Percentiles rank a stretch among this genome's conserved stretches.
Conservation (phyloP, 2,113 vertebrate genomes). For the Ictalurus furcatus region DNA sequence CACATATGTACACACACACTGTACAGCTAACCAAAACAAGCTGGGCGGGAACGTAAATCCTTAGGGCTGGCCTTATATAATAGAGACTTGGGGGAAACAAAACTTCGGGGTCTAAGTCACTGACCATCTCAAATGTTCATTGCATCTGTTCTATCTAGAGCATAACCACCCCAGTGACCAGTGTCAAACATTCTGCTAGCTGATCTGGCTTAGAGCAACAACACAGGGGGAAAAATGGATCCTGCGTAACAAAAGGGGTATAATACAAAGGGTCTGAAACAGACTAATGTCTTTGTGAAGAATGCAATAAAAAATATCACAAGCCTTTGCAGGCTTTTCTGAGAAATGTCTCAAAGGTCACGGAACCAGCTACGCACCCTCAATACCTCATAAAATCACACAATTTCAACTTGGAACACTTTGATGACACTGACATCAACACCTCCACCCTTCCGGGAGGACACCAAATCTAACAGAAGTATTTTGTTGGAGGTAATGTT, state of each 20-base stretch:
- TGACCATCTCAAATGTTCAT: constrained; percentile 48
- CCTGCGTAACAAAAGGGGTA: background rate
- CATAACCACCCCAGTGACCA: constrained; percentile 49
- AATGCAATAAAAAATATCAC: background rate
- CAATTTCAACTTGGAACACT: background rate
- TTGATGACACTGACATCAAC: background rate
- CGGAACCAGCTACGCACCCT: background rate
- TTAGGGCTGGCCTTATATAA: background rate
- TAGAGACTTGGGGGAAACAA: constrained; percentile 17
- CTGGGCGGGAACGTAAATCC: constrained; percentile 17
- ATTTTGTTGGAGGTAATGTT: constrained; percentile 33
- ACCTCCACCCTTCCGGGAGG: background rate
- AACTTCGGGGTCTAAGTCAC: constrained; percentile 19
- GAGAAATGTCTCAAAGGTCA: constrained; percentile 1
- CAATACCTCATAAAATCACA: constrained; percentile 1
- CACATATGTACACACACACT: constrained; percentile 21
- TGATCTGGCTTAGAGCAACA: constrained; percentile 36
- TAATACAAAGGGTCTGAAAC: background rate
- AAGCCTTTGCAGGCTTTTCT: constrained; percentile 3
- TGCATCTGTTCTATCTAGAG: constrained; percentile 49
- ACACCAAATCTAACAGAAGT: background rate
- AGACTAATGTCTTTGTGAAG: background rate
- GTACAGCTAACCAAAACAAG: constrained; percentile 32
- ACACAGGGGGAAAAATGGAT: background rate
- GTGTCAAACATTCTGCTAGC: constrained; percentile 35